Evolutionary conservation across 2,888 invertebrate species (phyloP), one percentile per base, ranked within the genome.

Genomic region (Formica aserva): DNA sequence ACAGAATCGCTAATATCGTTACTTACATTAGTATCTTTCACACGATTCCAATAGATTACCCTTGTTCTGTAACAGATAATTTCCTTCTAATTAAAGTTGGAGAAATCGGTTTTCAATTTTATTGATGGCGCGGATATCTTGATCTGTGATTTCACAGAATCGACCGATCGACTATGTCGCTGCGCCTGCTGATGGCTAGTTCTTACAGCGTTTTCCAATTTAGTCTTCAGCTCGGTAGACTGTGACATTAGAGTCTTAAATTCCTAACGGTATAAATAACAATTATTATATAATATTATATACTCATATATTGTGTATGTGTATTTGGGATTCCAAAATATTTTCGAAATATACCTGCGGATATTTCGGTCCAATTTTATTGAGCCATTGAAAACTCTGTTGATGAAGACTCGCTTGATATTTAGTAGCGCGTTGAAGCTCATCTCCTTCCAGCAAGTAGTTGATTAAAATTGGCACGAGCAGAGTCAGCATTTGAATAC

Each of bases 51-150:
- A 57, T 57, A 35, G 38, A 57, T 75, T 65, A 38, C 22, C 41
- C 63, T 11, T 75, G n/a, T 32, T 52, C 32, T 55, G 32, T 26
- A 32, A 45, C 3, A 55, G 3, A 62, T 26, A 18, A 15, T 57
- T 5, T 65, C 18, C 2, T 35, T 66, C 95, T 96, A 97, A 92
- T 97, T 97, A 93, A 98, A 99, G 95, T 98, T 98, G 92, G 98
- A 98, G 95, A 99, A 99, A 95, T 99, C 98, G 2, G 98, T 99
- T 96, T 98, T 98, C 89, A 99, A 96, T 95, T 98, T 98, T 93
- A 99, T 99, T 75, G 98, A 97, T 84, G 98, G 98, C 63, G 95
- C 95, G 8, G 93, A 92, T 87, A 93, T 91, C 91, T 94, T 94
- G 55, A 93, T 92, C 85, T 93, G 93, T 67, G 93, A 92, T 84